Conservation (phyloP, 2,113 vertebrate genomes). For the Sprattus sprattus region DNA sequence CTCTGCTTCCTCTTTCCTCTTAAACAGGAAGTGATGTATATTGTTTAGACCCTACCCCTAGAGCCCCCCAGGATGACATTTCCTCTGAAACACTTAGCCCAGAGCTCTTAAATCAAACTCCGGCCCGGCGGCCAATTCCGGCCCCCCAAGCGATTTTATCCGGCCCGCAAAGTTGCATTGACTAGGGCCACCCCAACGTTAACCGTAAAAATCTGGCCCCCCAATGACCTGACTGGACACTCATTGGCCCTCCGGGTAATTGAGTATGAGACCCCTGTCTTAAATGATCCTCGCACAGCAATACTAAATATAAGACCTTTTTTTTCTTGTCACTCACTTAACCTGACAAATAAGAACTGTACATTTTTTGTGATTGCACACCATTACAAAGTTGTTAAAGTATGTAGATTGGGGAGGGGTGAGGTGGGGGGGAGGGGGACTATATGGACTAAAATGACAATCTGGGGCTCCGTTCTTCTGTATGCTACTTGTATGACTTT, state of each 20-base stretch:
- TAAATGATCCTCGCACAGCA: slow-evolving; percentile 20
- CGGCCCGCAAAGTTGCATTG: too few relatives aligned
- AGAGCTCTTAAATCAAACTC: too few relatives aligned
- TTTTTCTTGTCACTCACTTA: not conserved
- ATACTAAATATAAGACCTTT: slow-evolving; percentile 5
- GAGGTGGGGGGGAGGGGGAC: not conserved
- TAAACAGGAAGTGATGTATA: not conserved
- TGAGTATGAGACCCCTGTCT: too few relatives aligned
- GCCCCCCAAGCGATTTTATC: too few relatives aligned
- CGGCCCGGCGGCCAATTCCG: too few relatives aligned
- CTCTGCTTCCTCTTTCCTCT: not conserved
- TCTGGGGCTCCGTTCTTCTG: slow-evolving; percentile 27
- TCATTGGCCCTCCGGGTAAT: too few relatives aligned
- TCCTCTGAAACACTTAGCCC: not conserved
- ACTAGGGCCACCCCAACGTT: too few relatives aligned
- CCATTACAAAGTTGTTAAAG: not conserved
- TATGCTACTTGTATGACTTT: slow-evolving; percentile 54
- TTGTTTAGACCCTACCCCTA: not conserved
- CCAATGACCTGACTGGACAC: too few relatives aligned
- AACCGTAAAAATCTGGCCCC: too few relatives aligned
- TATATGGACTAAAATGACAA: not conserved
- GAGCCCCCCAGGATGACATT: not conserved
- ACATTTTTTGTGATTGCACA: not conserved
- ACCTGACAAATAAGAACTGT: too few relatives aligned
- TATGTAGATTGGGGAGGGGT: not conserved